A percentile compares a stretch with the other conserved stretches of the same genome.
Evolutionary conservation across 2,888 invertebrate species (phyloP).

Genomic region (Ctenicera cuprea): DNA sequence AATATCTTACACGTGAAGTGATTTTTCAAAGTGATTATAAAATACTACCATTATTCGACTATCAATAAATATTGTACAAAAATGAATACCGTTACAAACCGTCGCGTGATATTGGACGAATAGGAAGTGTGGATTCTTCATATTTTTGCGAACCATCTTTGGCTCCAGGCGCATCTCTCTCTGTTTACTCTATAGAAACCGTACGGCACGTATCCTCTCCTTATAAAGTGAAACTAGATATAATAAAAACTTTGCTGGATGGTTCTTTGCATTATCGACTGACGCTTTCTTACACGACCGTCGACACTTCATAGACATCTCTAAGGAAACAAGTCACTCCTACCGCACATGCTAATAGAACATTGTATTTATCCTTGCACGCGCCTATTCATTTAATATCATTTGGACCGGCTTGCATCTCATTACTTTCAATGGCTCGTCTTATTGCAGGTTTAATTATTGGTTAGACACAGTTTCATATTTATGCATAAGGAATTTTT

Average conservation of each 20-base stretch:
- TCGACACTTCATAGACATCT: constrained; percentile 25
- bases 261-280: constrained; percentile 26
- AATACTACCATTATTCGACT: constrained; percentile 8
- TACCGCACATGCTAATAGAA: constrained; percentile 36
- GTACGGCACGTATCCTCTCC: constrained; percentile 31
- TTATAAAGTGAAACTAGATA: constrained; percentile 31
- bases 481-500: no score
- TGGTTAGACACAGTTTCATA: no score
- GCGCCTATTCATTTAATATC: constrained; percentile 52
- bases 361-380: constrained; percentile 47
- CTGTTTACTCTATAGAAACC: constrained; percentile 14
- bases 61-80: constrained; percentile 16
- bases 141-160: constrained; percentile 6
- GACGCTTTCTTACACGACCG: constrained; percentile 30
- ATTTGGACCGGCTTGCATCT: constrained; percentile 47
- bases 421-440: constrained; percentile 49
- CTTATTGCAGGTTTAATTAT: constrained; percentile 44
- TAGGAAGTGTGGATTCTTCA: neutral
- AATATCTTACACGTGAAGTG: neutral
- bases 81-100: constrained; percentile 22
- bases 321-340: constrained; percentile 31
- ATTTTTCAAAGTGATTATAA: constrained; percentile 2
- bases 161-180: constrained; percentile 16
- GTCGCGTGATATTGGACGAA: constrained; percentile 6
- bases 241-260: constrained; percentile 29